Evolutionary conservation across 1,140 invertebrate genomes (phyloP), one percentile per base, ranked within the genome.

Genomic region (Arctopsyche grandis): DNA sequence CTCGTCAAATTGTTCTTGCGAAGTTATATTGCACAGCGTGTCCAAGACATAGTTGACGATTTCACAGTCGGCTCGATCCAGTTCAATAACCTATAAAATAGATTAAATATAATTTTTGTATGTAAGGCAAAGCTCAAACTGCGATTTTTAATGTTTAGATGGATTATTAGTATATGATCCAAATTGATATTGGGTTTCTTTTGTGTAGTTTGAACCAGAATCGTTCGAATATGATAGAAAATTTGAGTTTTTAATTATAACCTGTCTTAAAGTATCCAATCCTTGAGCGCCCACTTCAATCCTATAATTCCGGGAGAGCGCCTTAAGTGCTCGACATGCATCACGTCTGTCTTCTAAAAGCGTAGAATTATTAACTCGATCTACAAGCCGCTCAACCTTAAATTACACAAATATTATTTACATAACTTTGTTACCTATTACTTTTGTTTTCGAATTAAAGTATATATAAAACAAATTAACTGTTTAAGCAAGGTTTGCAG

Each of bases 201-300:
- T 10, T 52, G n/a, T n/a, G n/a, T 48, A 10, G 9, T 48, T 10
- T 48, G n/a, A 48, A 48, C 9, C n/a, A 48, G n/a, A 48, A 48
- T 48, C n/a, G n/a, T 48, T n/a, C n/a, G 9, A 48, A 48, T 48
- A 48, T 48, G 46, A 48, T 48, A n/a, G n/a, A n/a, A n/a, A n/a
- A n/a, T 52, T 52, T 52, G 1, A 52, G 48, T 52, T 52, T 4
- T 7, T 46, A 46, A 14, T 52, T 52, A 52, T 52, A 5, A 91
- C 91, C 89, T 94, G 92, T 83, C 92, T 91, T 9, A 99, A 86
- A 5, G 94, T 91, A 83, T 96, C 93, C 95, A 99, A 97, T 22
- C 95, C 97, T 85, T 96, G 95, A 9, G 97, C 97, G 19, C 98
- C 98, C 69, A 99, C 98, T 88, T 99, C 96, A 3, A 99, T 89